Conservation (phyloP, 2,113 vertebrate species). For the Beaufortia kweichowensis region DNA sequence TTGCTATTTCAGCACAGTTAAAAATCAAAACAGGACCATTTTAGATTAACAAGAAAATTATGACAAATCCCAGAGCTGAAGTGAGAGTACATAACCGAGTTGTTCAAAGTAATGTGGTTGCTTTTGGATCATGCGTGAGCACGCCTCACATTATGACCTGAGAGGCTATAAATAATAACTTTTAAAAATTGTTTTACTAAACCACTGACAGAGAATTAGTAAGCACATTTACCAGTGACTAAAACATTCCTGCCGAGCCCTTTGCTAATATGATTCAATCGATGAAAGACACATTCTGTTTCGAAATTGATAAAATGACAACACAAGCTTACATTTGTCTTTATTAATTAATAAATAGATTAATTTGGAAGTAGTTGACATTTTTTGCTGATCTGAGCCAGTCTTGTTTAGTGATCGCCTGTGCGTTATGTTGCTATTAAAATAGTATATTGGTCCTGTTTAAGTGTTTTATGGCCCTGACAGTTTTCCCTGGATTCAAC, state of each 20-base stretch:
- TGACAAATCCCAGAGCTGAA: not conserved
- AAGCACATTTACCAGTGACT: not conserved
- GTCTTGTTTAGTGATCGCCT: not conserved
- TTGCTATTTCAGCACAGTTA: slow-evolving; percentile 34
- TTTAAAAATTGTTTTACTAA: too few species aligned
- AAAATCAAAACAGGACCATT: slow-evolving; percentile 21
- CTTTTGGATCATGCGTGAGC: not conserved
- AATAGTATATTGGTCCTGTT: not conserved
- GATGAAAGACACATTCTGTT: not conserved
- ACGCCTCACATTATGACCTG: not conserved
- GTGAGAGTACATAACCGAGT: not conserved
- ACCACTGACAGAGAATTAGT: too few species aligned
- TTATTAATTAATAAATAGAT: too few species aligned
- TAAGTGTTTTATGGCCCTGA: slow-evolving; percentile 6
- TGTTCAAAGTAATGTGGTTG: not conserved
- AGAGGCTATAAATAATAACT: slow-evolving; percentile 1
- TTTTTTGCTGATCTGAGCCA: too few species aligned
- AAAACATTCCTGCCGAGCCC: not conserved
- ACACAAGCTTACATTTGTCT: too few species aligned
- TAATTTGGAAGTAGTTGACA: too few species aligned
- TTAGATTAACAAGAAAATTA: slow-evolving; percentile 10
- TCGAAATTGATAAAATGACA: not conserved
- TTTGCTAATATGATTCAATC: not conserved
- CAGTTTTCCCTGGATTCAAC: not conserved
- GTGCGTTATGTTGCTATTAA: not conserved